Evolutionary conservation across 2,113 vertebrate species (phyloP).

Genomic region (Pagrus major): DNA sequence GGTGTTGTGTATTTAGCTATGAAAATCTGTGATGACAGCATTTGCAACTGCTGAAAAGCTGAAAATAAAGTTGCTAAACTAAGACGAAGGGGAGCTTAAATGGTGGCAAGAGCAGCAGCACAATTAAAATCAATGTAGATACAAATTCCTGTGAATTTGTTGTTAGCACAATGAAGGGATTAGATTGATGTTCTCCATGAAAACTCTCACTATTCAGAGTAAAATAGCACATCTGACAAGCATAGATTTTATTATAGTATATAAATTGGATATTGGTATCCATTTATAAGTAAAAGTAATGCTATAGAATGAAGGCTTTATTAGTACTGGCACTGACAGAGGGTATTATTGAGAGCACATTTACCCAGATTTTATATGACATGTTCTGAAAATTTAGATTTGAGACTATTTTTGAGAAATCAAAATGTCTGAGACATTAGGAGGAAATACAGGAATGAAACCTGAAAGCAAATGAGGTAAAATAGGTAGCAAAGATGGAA

Average conservation of each 20-base stretch:
- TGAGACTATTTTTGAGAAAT: neutral
- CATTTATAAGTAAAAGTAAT: neutral
- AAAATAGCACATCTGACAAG: neutral
- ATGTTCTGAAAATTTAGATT: slow-evolving; percentile 1
- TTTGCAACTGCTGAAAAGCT: neutral
- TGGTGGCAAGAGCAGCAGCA: neutral
- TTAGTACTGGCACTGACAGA: neutral
- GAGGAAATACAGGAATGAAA: neutral
- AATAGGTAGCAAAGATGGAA: neutral
- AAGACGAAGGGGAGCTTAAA: neutral
- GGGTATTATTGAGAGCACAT: neutral
- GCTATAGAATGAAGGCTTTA: neutral
- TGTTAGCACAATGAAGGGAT: neutral
- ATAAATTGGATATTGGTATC: neutral
- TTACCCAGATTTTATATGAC: neutral
- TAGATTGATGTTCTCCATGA: neutral
- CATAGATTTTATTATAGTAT: neutral
- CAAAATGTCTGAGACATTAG: neutral
- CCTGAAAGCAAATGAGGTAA: neutral
- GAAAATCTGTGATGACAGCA: neutral
- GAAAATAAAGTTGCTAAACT: neutral
- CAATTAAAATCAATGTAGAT: neutral
- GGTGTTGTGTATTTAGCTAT: slow-evolving; percentile 5
- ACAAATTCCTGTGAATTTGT: neutral
- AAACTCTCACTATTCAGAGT: neutral